Evolutionary conservation across 2,113 vertebrate genomes (phyloP).

Genomic region (Antechinus flavipes): DNA sequence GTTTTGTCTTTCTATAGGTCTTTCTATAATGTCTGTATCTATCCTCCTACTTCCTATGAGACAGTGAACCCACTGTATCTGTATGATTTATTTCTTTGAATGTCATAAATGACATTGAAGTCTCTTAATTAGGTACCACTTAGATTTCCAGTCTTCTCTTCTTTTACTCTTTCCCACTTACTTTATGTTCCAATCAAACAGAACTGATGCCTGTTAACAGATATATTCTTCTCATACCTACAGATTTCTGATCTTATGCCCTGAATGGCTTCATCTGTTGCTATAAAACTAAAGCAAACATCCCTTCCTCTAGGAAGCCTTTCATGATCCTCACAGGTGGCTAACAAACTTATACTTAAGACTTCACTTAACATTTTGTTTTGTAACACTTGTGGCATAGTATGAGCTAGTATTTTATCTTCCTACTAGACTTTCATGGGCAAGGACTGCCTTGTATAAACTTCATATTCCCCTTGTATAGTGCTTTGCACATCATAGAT

Average conservation of each 20-base stretch:
- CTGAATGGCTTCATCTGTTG: background rate
- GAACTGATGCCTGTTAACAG: background rate
- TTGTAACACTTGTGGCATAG: background rate
- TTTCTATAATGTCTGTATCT: background rate
- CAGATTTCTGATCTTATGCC: background rate
- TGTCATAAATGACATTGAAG: background rate
- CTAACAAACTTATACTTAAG: background rate
- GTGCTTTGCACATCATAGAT: background rate
- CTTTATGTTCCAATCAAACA: background rate
- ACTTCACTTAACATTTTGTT: background rate
- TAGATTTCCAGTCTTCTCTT: background rate
- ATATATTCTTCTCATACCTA: background rate
- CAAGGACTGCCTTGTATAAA: background rate
- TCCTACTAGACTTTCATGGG: background rate
- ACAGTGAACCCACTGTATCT: background rate
- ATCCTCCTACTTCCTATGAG: background rate
- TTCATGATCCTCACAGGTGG: background rate
- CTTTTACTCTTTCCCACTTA: background rate
- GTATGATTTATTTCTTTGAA: background rate
- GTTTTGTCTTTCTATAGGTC: background rate
- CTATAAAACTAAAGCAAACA: background rate
- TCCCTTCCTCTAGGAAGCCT: background rate
- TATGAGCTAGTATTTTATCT: background rate
- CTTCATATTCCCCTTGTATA: background rate
- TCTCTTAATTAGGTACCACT: background rate